Conservation (phyloP, 2,113 vertebrate genomes). For the Pluvialis apricaria region DNA sequence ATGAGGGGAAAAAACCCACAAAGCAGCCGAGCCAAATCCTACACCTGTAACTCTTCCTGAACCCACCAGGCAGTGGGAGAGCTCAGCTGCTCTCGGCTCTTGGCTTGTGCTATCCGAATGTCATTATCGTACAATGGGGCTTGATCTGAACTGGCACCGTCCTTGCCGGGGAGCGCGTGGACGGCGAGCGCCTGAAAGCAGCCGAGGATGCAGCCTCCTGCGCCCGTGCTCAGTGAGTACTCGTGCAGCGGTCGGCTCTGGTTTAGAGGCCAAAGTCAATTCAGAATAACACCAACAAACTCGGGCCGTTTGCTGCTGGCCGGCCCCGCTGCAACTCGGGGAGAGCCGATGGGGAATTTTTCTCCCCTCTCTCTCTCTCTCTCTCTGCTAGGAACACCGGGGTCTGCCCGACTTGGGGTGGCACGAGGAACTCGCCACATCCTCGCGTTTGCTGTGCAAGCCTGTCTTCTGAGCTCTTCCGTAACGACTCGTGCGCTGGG, state of each 20-base stretch:
- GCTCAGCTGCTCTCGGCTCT: constrained; percentile 45
- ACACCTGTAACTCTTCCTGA: constrained; percentile 60
- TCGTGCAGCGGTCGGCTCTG: not conserved
- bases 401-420: not conserved
- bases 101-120: constrained; percentile 14
- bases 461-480: not conserved
- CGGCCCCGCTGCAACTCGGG: not conserved
- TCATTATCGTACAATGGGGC: constrained; percentile 20
- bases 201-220: not conserved
- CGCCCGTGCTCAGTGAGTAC: not conserved
- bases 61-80: constrained; percentile 13
- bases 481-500: not conserved
- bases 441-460: not conserved
- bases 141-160: constrained; percentile 29
- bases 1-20: not conserved
- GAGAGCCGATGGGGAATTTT: not conserved
- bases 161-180: not conserved
- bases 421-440: not conserved
- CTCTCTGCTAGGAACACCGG: not conserved
- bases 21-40: constrained; percentile 27
- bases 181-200: not conserved
- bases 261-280: not conserved
- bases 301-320: not conserved
- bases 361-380: not conserved
- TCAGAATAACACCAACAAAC: not conserved